Evolutionary conservation across 53 echinoderm and acorn worm species (phyloP).

Genomic region (Mesocentrotus franciscanus): DNA sequence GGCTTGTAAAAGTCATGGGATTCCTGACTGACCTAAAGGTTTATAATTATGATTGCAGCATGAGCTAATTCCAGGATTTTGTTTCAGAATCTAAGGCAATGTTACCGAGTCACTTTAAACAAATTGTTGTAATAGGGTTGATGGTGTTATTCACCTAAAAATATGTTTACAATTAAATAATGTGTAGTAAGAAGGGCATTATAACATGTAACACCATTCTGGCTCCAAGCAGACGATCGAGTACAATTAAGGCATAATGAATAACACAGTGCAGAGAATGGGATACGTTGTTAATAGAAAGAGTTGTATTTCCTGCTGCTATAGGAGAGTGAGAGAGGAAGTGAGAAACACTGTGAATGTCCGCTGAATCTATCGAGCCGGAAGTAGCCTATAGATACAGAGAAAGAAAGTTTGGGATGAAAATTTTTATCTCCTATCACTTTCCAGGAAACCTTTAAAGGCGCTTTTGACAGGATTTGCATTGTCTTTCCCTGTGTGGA

Average conservation of each 20-base stretch:
- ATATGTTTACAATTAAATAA: too few relatives aligned
- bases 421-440: not conserved
- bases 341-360: not conserved
- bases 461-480: not conserved
- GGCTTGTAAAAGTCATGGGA: too few relatives aligned
- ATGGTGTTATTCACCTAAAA: not conserved
- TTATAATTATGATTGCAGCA: too few relatives aligned
- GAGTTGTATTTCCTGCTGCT: not conserved
- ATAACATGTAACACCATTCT: too few relatives aligned
- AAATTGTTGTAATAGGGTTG: too few relatives aligned
- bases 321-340: slow-evolving; percentile 20
- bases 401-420: not conserved
- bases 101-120: too few relatives aligned
- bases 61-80: too few relatives aligned
- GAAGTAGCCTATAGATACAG: not conserved
- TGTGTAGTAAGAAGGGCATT: too few relatives aligned
- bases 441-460: not conserved
- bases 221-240: too few relatives aligned
- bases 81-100: too few relatives aligned
- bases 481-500: not conserved
- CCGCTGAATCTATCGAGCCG: not conserved
- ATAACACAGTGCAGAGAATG: not conserved
- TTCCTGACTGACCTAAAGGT: too few relatives aligned
- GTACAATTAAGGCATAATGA: not conserved
- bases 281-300: not conserved